Conservation (phyloP, 1,140 invertebrate genomes). For the Rhyzopertha dominica region DNA sequence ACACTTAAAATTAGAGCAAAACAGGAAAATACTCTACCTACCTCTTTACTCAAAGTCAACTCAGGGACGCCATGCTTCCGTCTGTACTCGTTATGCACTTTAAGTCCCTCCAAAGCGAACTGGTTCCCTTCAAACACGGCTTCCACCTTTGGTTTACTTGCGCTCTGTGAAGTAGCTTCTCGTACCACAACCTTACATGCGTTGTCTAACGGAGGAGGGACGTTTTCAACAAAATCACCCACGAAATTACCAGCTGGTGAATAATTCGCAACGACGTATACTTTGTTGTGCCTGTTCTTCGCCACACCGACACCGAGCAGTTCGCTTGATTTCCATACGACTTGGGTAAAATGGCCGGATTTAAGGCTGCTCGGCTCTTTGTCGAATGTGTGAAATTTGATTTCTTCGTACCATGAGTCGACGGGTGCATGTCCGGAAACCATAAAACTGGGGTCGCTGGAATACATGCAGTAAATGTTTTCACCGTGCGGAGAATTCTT, state of each 20-base stretch:
- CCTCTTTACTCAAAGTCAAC: constrained; percentile 58
- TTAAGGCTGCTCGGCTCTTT: constrained; percentile 61
- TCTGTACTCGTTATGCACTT: constrained; percentile 74
- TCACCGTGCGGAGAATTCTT: constrained; percentile 72
- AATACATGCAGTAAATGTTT: constrained; percentile 74
- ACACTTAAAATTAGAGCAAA: no score
- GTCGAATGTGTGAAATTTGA: constrained; percentile 55
- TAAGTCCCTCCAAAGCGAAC: constrained; percentile 60
- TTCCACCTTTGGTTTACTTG: constrained; percentile 17
- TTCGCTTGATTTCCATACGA: constrained; percentile 73
- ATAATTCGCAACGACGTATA: constrained; percentile 83
- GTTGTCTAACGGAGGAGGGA: constrained; percentile 55
- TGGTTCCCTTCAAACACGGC: constrained; percentile 20
- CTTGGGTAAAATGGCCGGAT: constrained; percentile 70
- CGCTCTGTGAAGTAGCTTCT: constrained; percentile 26
- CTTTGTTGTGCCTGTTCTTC: constrained; percentile 61
- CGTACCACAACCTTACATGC: constrained; percentile 46
- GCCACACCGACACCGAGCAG: constrained; percentile 75
- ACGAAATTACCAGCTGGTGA: constrained; percentile 80
- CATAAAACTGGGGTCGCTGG: constrained; percentile 62
- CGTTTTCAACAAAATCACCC: constrained; percentile 71
- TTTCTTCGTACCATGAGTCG: constrained; percentile 66
- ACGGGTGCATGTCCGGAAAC: constrained; percentile 65
- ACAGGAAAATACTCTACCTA: no score
- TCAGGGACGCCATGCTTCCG: constrained; percentile 63